These are phyloP conservation scores for Ceratitis capitata DNA, from an alignment of 1,140 invertebrate genomes.

Conservation along the genomic window DNA sequence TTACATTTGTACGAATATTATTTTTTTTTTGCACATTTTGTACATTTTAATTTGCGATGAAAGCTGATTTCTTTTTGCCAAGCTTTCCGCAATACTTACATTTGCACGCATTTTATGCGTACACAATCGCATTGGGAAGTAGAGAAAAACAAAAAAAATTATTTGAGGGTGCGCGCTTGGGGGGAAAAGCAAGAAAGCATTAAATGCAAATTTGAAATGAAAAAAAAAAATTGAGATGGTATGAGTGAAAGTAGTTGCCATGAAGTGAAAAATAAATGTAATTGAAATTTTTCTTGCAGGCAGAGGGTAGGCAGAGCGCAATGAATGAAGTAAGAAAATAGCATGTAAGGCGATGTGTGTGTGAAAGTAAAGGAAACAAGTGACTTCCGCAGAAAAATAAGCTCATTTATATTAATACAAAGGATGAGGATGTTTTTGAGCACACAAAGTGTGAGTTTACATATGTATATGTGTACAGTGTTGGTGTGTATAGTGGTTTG, in stretches of 20 bases:
- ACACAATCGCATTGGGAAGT: neutral
- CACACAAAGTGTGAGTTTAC: neutral
- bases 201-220: slow-evolving; percentile 10
- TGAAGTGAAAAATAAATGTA: neutral
- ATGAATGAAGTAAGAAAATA: too few relatives aligned
- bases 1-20: neutral
- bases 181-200: neutral
- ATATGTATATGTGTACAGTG: neutral
- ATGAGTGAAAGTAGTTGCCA: neutral
- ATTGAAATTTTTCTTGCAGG: neutral
- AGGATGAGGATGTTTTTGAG: neutral
- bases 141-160: neutral
- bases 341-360: too few relatives aligned
- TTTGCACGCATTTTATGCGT: neutral
- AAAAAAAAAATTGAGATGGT: neutral
- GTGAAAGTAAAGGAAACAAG: neutral
- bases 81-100: neutral
- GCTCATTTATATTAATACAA: neutral
- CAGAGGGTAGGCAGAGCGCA: neutral
- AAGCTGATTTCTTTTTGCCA: neutral
- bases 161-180: neutral
- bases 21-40: neutral
- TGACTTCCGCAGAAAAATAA: neutral
- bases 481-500: neutral
- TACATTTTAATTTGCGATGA: neutral